phyloP scores from a whole-genome alignment of 2,797 vertebrate genomes.

The Gymnothorax javanicus region DNA sequence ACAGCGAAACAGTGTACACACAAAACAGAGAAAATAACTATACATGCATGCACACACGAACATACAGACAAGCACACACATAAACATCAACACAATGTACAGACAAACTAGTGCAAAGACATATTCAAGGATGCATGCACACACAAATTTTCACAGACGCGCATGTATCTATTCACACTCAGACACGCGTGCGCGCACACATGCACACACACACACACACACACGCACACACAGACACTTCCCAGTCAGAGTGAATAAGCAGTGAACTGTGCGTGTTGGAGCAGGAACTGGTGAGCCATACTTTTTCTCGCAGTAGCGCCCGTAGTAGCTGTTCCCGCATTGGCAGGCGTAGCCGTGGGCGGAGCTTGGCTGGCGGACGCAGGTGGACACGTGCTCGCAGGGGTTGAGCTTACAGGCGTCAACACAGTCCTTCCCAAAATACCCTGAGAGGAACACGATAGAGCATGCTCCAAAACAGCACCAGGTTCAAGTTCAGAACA shows the following conservation, averaged over 20 bases:
- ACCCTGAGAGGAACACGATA: slow-evolving; percentile 66
- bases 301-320: slow-evolving; percentile 84
- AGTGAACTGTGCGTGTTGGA: background rate
- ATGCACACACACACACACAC: background rate
- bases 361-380: slow-evolving; percentile 69
- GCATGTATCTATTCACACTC: background rate
- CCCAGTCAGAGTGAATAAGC: background rate
- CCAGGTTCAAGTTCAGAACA: background rate
- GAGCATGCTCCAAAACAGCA: background rate
- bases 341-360: slow-evolving; percentile 79
- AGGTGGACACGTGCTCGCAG: slow-evolving; percentile 81
- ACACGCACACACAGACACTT: background rate
- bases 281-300: slow-evolving; percentile 54
- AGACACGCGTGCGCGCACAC: background rate
- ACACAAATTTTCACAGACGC: background rate
- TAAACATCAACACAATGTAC: no score
- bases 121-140: no score
- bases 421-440: slow-evolving; percentile 81
- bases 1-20: no score
- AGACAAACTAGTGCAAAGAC: no score
- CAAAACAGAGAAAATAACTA: no score
- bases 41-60: no score
- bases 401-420: slow-evolving; percentile 85
- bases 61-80: background rate
- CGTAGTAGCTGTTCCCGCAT: slow-evolving; percentile 77